Evolutionary conservation across 37 sponge, comb jelly and placozoan species (phyloP), one percentile per base, ranked within the genome.

Genomic region (Beroe forskalii): DNA sequence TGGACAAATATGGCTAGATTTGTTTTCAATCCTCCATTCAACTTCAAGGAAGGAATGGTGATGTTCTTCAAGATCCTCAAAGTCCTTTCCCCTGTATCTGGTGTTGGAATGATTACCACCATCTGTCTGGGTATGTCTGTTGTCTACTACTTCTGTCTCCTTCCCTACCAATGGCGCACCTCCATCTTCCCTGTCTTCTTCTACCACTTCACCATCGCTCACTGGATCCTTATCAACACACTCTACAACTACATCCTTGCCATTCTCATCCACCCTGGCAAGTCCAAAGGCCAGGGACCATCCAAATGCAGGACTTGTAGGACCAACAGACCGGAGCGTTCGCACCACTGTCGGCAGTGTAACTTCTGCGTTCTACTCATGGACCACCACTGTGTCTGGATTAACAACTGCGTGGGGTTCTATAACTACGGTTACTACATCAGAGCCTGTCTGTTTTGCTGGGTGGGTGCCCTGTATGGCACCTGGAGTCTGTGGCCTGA

Each of bases 311-410:
- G 86, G 40, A 41, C 44, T 4, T 80, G 86, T 25, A 17, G 86
- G 30, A 80, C 44, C 37, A 80, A 43, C 40, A 41, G 86, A 80
- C 86, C 86, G 37, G 86, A 80, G 35, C 44, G 86, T 6, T 80
- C 86, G 22, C 86, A 80, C 40, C 86, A 80, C 27, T 80, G 86
- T 42, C 28, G 55, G 31, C 44, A 41, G 48, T 80, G 86, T 23
- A 37, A 37, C 37, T 80, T 30, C 27, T 80, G 86, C 42, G 86
- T 80, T 3, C 55, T 80, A 22, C 37, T 80, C n/a, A 80, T 80
- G 86, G 86, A 80, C 55, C 86, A 80, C 55, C 86, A 80, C 30
- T 80, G 86, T 38, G 6, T 80, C 38, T 80, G 86, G 86, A 80
- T 80, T 25, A 80, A 80, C 27, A 80, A 80, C 86, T 80, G 86